phyloP scores from a whole-genome alignment of 35 echinoderm and acorn worm genomes.

The Anneissia japonica region DNA sequence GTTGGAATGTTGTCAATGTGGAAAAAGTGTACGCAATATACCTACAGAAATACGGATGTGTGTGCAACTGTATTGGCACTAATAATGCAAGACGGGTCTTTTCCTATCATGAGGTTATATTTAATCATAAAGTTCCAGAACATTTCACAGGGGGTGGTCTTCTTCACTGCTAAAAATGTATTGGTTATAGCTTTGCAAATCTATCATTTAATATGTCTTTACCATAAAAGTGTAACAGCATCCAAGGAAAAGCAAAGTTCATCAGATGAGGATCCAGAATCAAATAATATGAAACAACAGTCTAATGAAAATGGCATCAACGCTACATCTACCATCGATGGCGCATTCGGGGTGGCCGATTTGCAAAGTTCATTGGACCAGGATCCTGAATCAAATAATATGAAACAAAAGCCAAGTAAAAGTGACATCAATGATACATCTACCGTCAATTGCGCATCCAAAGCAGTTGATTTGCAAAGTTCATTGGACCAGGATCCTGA shows the following conservation, averaged over 20 bases:
- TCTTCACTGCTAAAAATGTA: slow-evolving; percentile 95
- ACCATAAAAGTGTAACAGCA: too few species aligned
- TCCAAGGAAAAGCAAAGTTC: too few species aligned
- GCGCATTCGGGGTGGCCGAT: too few species aligned
- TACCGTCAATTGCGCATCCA: background rate
- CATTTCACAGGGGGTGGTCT: slow-evolving; percentile 90
- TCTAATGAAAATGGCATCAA: too few species aligned
- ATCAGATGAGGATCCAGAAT: too few species aligned
- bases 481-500: background rate
- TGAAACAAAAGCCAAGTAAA: background rate
- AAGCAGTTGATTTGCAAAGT: too few species aligned
- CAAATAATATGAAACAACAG: too few species aligned
- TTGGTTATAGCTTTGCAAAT: slow-evolving; percentile 83
- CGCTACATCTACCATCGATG: too few species aligned
- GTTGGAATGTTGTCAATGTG: too few species aligned
- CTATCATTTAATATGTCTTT: slow-evolving; percentile 47
- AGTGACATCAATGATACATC: background rate
- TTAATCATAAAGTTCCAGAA: slow-evolving; percentile 49
- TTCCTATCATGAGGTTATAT: slow-evolving; percentile 67
- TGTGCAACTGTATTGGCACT: slow-evolving; percentile 89
- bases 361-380: background rate
- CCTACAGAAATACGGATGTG: slow-evolving; percentile 88
- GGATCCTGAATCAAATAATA: background rate
- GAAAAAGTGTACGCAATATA: background rate
- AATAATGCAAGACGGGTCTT: slow-evolving; percentile 97